Evolutionary conservation across 2,888 invertebrate genomes (phyloP), one percentile per base, ranked within the genome.

Genomic region (Diadegma fenestrale): DNA sequence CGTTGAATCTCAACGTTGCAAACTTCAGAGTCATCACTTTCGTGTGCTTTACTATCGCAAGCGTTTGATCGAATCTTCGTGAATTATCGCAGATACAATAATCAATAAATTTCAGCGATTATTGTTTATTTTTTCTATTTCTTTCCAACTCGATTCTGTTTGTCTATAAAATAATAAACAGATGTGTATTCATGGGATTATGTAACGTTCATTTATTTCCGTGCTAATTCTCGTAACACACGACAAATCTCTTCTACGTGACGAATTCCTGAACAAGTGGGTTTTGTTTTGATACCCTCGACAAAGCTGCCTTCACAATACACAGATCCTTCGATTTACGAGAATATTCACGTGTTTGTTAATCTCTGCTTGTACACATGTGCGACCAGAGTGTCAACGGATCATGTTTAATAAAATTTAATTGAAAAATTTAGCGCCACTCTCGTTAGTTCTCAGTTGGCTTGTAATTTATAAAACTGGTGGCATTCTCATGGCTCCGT

Each of bases 191-290:
- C 22, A 17, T 51, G 73, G 63, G 76, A 86, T 90, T 87, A 86
- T 84, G 87, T 82, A 88, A 89, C 84, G 86, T 88, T 83, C 88
- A 89, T 89, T 73, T 45, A 14, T 64, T 54, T 63, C 58, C 73
- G 83, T 43, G 72, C 76, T 82, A 80, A 92, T 91, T 89, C 88
- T 86, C 90, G 81, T 78, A 78, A 81, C 63, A 37, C 68, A 37
- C 87, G 48, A 54, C 90, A 89, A 88, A 93, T 93, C 93, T 93
- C 91, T 86, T 83, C 89, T 93, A 93, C 93, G 93, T 93, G 93
- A 92, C 91, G 91, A 91, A 92, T 91, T 93, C 90, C 88, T 86
- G 87, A 89, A 89, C 89, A 89, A 89, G 86, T 87, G 91, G 91
- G 90, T 91, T 92, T 91, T 89, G 80, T 58, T 79, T 80, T 43